Base-by-base conservation (phyloP, 2,797 vertebrate species). In the Sebastes hopkinsi region DNA sequence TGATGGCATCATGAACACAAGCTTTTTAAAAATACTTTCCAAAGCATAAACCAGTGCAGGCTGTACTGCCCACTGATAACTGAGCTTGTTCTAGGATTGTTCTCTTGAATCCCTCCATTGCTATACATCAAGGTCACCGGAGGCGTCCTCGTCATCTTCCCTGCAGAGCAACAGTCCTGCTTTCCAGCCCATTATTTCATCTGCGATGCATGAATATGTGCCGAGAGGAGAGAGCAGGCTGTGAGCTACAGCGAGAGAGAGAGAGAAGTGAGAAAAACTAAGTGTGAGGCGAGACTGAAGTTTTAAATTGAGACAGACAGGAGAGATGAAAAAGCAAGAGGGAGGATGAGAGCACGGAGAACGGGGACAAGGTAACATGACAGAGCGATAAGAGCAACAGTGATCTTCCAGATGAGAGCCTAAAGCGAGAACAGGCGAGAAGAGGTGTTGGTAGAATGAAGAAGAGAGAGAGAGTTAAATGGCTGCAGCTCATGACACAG, bases 401-500 rank as follows among this genome's bases (percentile, higher is more conserved):
- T 36, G 80, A 68, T 89, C 62, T 74, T 36, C 1, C 4, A 79
- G 83, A 90, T 79, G 75, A 86, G 75, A 77, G 83, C 80, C 79
- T 73, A 11, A 46, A 86, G 84, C 81, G 58, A 84, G 82, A 76
- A 54, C 25, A 69, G 73, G 36, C 3, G 20, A 67, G 62, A 75
- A 52, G 27, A 62, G 56, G 60, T 75, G 34, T 55, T 67, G 29
- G 62, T 14, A 50, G 77, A 32, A 29, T 72, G 46, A 76, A 54
- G 16, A 60, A 18, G 29, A 58, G 7, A 42, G 71, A 61, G 11
- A 52, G 71, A 83, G 64, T 69, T 88, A 88, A 92, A 79, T 5
- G 68, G 82, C 77, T 83, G 82, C 30, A 73, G 86, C 42, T 73
- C 65, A 80, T 82, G 89, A 89, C 87, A 87, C 59, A 80, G 70